A percentile compares a stretch with the other conserved stretches of the same genome.
These are phyloP conservation scores for Sceloporus tristichus DNA, from an alignment of 2,113 vertebrate species.

Conservation along the genomic window DNA sequence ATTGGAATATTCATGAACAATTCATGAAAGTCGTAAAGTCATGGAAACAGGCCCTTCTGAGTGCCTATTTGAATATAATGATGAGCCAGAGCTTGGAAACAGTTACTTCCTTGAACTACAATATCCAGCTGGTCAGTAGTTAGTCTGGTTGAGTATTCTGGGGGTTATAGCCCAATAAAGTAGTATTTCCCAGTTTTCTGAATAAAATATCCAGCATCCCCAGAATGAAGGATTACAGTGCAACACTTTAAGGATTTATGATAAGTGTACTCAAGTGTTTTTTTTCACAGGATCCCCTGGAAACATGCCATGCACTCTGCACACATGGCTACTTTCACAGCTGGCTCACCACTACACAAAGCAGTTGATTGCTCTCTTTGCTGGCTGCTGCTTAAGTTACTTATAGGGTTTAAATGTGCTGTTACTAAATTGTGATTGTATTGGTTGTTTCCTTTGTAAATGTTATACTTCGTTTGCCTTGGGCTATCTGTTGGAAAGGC, in stretches of 20 bases:
- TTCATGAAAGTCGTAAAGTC: too few relatives aligned
- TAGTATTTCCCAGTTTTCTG: too few relatives aligned
- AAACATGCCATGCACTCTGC: too few relatives aligned
- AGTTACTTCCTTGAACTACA: too few relatives aligned
- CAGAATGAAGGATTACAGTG: conserved; percentile 92
- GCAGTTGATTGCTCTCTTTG: background rate
- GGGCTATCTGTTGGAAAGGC: conserved; percentile 11
- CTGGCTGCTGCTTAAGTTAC: background rate
- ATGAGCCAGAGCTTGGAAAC: background rate
- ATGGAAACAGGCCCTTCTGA: background rate
- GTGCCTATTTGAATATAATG: background rate
- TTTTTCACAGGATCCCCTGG: background rate
- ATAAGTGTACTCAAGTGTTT: conserved; percentile 47
- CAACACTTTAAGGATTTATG: conserved; percentile 91
- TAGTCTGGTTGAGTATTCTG: too few relatives aligned
- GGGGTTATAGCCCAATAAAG: too few relatives aligned
- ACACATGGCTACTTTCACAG: background rate
- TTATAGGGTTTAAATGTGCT: background rate
- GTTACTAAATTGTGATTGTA: background rate
- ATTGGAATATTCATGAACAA: too few relatives aligned
- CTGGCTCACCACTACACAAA: background rate
- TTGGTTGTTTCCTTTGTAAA: background rate
- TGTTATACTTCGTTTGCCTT: background rate
- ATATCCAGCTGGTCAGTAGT: too few relatives aligned
- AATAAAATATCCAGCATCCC: conserved; percentile 83